These are phyloP conservation scores for Elanus axillaris DNA, from an alignment of 2,113 vertebrate species.

Conservation along the genomic window DNA sequence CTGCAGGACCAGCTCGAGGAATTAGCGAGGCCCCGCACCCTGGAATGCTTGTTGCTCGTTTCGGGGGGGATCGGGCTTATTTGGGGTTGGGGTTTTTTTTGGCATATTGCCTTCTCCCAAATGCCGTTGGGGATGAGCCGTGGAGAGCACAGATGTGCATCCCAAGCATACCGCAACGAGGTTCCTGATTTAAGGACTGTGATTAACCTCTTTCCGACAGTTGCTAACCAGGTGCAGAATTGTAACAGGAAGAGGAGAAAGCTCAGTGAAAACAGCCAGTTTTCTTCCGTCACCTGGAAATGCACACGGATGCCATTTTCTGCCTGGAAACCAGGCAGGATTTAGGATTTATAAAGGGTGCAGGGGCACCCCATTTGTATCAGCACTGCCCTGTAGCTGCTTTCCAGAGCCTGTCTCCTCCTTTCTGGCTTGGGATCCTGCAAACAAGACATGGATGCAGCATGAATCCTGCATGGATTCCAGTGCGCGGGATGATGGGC, in stretches of 20 bases:
- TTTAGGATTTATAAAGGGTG: not conserved
- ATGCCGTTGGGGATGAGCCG: not conserved
- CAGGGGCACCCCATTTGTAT: not conserved
- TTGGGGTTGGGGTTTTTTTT: not conserved
- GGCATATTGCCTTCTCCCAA: not conserved
- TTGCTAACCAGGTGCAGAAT: conserved; percentile 58
- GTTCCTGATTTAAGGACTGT: conserved; percentile 63
- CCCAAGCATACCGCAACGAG: not conserved
- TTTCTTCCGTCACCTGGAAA: conserved; percentile 40
- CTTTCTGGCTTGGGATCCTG: not conserved
- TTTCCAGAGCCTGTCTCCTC: not conserved
- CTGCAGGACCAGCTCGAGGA: not conserved
- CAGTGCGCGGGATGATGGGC: not conserved
- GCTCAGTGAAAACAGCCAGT: conserved; percentile 5
- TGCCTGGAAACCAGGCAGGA: not conserved
- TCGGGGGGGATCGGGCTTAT: not conserved
- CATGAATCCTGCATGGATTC: accelerated
- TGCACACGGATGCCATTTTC: conserved; percentile 46
- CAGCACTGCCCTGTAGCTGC: not conserved
- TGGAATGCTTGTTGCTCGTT: not conserved
- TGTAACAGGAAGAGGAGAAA: not conserved
- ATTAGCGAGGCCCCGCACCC: not conserved
- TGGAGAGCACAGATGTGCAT: conserved; percentile 54
- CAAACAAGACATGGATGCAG: accelerated
- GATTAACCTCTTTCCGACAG: conserved; percentile 58